A percentile compares a stretch with the other conserved stretches of the same genome.
Evolutionary conservation across 2,888 invertebrate genomes (phyloP).

Genomic region (Mesorhabditis spiculigera): DNA sequence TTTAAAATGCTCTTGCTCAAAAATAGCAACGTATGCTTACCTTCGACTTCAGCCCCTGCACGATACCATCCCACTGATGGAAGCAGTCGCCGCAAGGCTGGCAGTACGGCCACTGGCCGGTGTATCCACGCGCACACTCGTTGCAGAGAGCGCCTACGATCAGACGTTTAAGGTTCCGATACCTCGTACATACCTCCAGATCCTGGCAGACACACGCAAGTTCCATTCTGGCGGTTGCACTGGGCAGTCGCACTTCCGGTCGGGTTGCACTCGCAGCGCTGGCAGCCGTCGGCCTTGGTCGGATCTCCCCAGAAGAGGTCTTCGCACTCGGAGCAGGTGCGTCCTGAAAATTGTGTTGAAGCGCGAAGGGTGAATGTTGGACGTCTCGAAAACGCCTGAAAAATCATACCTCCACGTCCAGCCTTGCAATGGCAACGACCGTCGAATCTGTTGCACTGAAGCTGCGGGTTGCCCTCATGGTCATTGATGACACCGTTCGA

Average conservation of each 20-base stretch:
- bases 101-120: conserved; percentile 85
- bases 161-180: conserved; percentile 70
- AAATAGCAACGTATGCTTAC: too few relatives aligned
- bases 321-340: conserved; percentile 91
- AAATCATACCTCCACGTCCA: conserved; percentile 73
- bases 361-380: not conserved
- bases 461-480: conserved; percentile 35
- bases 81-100: conserved; percentile 96
- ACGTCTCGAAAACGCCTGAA: not conserved
- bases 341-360: conserved; percentile 60
- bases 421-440: conserved; percentile 86
- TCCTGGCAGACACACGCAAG: conserved; percentile 84
- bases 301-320: conserved; percentile 92
- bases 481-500: conserved; percentile 68
- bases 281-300: conserved; percentile 42
- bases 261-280: conserved; percentile 80
- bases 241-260: conserved; percentile 80
- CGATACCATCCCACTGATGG: conserved; percentile 89
- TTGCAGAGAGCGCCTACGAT: conserved; percentile 77
- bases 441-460: conserved; percentile 68
- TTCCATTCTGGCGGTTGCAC: conserved; percentile 85
- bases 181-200: conserved; percentile 26
- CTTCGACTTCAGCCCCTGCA: conserved; percentile 70
- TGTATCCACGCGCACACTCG: conserved; percentile 75
- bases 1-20: too few relatives aligned